Evolutionary conservation across 2,797 vertebrate genomes (phyloP), one percentile per base, ranked within the genome.

Genomic region (Neosilurus mollespiculum): DNA sequence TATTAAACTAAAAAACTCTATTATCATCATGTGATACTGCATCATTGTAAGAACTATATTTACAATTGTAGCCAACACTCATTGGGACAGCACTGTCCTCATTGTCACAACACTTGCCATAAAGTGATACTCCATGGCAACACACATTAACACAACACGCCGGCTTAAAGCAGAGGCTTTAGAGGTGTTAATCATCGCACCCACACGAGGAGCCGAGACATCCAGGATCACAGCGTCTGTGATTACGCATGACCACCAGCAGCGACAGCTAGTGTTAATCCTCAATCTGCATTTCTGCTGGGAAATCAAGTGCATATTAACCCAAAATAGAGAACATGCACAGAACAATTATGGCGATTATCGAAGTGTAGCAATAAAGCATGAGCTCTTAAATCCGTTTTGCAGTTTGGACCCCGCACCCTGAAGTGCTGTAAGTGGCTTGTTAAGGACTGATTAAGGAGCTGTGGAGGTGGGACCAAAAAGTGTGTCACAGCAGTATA

Each of bases 301-400:
- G 86, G 87, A 88, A 88, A 88, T 88, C 87, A 88, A 86, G 62
- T 49, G 26, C 72, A 62, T 76, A 84, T 86, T 87, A 87, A 53
- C 62, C 24, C 67, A 26, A 81, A 72, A 71, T 77, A 65, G 67
- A 15, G 70, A 81, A 78, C 82, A 59, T 78, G 34, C 51, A 78
- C 66, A 66, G 58, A 56, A 76, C 79, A 66, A 83, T 86, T 64
- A 77, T 49, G 66, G 10, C 49, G 72, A 82, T 86, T 86, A 88
- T 70, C 59, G 49, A 85, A 81, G 85, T 85, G 64, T 83, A 79
- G 83, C 85, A 83, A 85, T 88, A 88, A 86, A 81, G 67, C 80
- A 80, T 34, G 5, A 71, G 72, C 65, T 37, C 69, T 26, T 75
- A 83, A 86, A 85, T 86, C 77, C 26, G 58, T 80, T 88, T 88